These are phyloP conservation scores for Erythrocercus mccallii DNA, from an alignment of 2,113 vertebrate genomes.

Conservation along the genomic window DNA sequence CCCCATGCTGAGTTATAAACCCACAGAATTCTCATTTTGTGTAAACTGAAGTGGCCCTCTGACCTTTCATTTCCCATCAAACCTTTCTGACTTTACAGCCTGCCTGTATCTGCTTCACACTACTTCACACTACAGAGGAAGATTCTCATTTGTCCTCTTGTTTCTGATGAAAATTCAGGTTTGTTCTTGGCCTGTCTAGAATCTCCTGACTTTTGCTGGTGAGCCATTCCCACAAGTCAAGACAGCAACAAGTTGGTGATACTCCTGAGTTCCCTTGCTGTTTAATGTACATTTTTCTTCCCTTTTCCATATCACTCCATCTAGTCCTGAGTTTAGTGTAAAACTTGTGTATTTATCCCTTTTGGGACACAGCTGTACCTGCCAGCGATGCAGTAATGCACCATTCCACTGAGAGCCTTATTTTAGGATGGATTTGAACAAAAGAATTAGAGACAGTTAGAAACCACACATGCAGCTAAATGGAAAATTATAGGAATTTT, in stretches of 20 bases:
- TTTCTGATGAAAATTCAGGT: not conserved
- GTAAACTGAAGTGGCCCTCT: not conserved
- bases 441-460: not conserved
- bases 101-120: not conserved
- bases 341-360: not conserved
- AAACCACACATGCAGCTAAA: not conserved
- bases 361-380: not conserved
- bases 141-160: not conserved
- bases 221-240: not conserved
- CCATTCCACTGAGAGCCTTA: not conserved
- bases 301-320: not conserved
- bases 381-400: accelerated
- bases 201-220: not conserved
- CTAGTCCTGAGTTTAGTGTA: not conserved
- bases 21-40: not conserved
- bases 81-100: not conserved
- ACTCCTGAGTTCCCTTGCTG: not conserved
- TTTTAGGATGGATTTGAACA: not conserved
- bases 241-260: not conserved
- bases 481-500: not conserved
- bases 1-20: not conserved
- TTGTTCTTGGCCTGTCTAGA: not conserved
- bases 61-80: not conserved
- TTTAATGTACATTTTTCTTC: not conserved
- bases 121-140: not conserved